Percentiles rank a stretch among this genome's conserved stretches.
phyloP scores from a whole-genome alignment of 2,113 vertebrate genomes.

The Campylomormyrus tamandua region DNA sequence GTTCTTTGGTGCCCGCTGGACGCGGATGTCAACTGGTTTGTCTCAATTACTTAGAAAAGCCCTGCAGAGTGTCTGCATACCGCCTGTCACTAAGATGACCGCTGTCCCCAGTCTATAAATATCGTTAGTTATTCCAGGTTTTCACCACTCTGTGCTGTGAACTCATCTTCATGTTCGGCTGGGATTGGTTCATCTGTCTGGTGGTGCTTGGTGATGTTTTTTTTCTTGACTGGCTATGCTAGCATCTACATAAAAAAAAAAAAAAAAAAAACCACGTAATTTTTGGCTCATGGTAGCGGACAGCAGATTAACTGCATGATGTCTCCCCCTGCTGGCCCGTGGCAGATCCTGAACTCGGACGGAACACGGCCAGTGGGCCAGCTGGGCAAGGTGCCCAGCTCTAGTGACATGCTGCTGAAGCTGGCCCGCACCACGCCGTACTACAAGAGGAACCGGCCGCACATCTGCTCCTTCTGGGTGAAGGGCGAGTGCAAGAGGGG shows the following conservation, averaged over 20 bases:
- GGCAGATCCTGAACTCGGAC: conserved; percentile 85
- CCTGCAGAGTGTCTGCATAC: not conserved
- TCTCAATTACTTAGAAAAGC: not conserved
- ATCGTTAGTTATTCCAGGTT: not conserved
- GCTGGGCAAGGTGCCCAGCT: conserved; percentile 83
- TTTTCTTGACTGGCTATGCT: not conserved
- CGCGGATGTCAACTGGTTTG: not conserved
- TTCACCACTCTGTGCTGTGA: not conserved
- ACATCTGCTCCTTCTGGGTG: conserved; percentile 99
- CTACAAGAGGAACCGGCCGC: conserved; percentile 95
- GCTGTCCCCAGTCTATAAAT: conserved; percentile 16
- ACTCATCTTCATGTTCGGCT: not conserved
- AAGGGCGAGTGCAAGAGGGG: conserved; percentile 98
- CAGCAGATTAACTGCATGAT: too few species aligned
- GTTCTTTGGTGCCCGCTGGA: not conserved
- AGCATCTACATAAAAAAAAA: not conserved
- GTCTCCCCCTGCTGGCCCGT: not conserved
- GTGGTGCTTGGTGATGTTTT: not conserved
- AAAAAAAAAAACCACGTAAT: not conserved
- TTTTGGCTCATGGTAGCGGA: not conserved
- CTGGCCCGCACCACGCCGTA: conserved; percentile 93
- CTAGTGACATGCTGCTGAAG: conserved; percentile 95
- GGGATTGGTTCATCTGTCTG: not conserved
- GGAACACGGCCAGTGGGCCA: conserved; percentile 84
- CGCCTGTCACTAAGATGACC: not conserved